phyloP scores from a whole-genome alignment of 1,140 invertebrate genomes.

The Bombus sylvicola region DNA sequence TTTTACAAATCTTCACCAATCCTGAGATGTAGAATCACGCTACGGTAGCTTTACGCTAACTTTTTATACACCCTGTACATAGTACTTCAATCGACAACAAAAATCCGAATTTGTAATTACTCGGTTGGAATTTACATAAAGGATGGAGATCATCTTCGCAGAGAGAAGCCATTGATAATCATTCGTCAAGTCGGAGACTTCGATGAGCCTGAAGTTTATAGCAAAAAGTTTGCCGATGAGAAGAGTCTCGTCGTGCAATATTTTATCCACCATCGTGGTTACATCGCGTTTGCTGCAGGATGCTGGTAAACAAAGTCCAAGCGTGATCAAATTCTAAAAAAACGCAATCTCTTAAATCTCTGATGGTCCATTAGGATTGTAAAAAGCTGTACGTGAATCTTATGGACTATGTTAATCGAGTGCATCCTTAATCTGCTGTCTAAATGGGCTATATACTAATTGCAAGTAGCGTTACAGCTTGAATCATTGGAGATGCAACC shows the following conservation, averaged over 20 bases:
- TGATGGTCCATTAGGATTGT: background rate
- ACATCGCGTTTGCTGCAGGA: constrained; percentile 71
- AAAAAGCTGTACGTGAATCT: background rate
- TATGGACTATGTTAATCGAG: background rate
- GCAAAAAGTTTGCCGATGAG: constrained; percentile 16
- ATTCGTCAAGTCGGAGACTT: constrained; percentile 69
- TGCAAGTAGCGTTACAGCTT: no score
- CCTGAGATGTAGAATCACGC: no score
- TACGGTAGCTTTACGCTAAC: no score
- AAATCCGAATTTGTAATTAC: background rate
- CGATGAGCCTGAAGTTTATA: constrained; percentile 68
- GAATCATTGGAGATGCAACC: background rate
- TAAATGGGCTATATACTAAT: background rate
- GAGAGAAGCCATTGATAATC: constrained; percentile 69
- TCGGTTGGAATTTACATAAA: constrained; percentile 48
- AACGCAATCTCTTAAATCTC: no score
- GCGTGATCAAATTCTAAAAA: constrained; percentile 73
- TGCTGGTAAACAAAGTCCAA: constrained; percentile 78
- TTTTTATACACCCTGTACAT: no score
- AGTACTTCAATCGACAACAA: no score
- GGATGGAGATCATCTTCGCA: constrained; percentile 31
- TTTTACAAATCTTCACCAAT: no score
- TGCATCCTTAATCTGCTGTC: background rate
- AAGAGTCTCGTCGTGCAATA: constrained; percentile 69
- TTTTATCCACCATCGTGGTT: constrained; percentile 59